phyloP scores from a whole-genome alignment of 2,888 invertebrate species.

The Phyllotreta striolata region DNA sequence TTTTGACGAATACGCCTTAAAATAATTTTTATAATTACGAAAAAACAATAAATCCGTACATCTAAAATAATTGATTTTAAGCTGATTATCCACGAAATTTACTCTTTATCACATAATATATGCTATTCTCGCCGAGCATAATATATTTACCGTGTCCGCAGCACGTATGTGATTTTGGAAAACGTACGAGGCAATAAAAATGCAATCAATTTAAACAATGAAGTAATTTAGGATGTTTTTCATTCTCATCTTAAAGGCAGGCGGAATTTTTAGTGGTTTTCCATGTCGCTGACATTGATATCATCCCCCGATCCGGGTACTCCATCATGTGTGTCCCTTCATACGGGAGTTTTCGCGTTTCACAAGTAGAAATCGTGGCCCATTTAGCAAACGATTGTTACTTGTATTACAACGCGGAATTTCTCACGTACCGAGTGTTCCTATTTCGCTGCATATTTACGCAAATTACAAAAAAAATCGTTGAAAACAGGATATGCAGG shows the following conservation, averaged over 20 bases:
- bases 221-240: conserved; percentile 42
- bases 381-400: conserved; percentile 14
- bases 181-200: conserved; percentile 36
- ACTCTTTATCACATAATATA: too few relatives aligned
- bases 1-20: neutral
- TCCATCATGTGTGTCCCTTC: conserved; percentile 46
- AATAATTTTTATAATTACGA: too few relatives aligned
- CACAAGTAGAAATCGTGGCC: conserved; percentile 28
- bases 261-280: conserved; percentile 52
- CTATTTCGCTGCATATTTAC: too few relatives aligned
- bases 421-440: too few relatives aligned
- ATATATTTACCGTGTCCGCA: neutral
- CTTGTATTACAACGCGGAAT: neutral
- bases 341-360: conserved; percentile 20
- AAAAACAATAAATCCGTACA: too few relatives aligned
- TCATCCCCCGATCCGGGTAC: conserved; percentile 47
- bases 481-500: too few relatives aligned
- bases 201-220: conserved; percentile 45
- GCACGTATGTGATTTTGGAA: conserved; percentile 7
- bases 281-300: conserved; percentile 50
- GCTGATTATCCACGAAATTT: too few relatives aligned
- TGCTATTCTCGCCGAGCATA: neutral
- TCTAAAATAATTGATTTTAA: too few relatives aligned
- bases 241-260: conserved; percentile 42
- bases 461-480: too few relatives aligned